phyloP scores from a whole-genome alignment of 2,113 vertebrate genomes.

The Mirounga angustirostris region DNA sequence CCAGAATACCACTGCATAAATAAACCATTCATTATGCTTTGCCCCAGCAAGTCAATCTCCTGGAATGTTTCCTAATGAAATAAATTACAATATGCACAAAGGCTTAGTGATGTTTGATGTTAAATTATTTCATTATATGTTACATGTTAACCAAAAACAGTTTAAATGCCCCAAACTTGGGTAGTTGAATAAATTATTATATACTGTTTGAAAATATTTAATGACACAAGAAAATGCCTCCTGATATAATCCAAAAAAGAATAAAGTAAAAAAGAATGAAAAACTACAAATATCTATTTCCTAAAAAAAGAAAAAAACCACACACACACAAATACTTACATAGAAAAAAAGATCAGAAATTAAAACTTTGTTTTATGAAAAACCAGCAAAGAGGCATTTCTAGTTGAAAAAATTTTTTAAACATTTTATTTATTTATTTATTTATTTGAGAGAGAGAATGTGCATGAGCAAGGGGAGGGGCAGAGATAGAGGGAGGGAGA shows the following conservation, averaged over 20 bases:
- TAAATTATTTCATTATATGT: neutral
- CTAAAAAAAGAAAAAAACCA: neutral
- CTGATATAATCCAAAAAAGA: constrained; percentile 32
- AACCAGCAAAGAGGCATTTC: neutral
- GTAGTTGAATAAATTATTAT: neutral
- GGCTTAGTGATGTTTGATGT: neutral
- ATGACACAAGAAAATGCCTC: neutral
- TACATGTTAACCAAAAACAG: neutral
- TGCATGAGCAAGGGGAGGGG: neutral
- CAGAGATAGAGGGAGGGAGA: neutral
- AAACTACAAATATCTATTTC: neutral
- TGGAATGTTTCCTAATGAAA: neutral
- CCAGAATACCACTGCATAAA: neutral
- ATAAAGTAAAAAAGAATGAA: neutral
- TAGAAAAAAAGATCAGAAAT: neutral
- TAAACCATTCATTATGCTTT: constrained; percentile 11
- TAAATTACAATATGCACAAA: neutral
- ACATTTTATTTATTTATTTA: neutral
- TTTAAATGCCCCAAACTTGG: neutral
- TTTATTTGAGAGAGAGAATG: neutral
- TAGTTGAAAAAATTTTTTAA: neutral
- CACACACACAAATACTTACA: neutral
- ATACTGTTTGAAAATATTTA: neutral
- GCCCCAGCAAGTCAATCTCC: neutral
- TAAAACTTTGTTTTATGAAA: neutral